These are phyloP conservation scores for Poecilia picta DNA, from an alignment of 2,797 vertebrate genomes.

Conservation along the genomic window DNA sequence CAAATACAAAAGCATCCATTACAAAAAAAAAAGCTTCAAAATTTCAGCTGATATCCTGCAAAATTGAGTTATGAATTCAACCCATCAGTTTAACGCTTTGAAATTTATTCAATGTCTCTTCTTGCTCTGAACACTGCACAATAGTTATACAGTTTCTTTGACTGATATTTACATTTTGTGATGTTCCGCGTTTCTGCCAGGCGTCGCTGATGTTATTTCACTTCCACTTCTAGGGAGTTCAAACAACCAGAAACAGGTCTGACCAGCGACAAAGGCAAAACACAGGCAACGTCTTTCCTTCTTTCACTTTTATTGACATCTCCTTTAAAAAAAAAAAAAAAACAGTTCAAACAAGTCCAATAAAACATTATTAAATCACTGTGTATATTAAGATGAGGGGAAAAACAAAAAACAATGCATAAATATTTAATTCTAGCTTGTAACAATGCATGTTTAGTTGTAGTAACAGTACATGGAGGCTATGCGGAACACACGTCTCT, in stretches of 20 bases:
- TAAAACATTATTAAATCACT: constrained; percentile 75
- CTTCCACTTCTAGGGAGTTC: not conserved
- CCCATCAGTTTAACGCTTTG: not conserved
- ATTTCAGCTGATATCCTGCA: not conserved
- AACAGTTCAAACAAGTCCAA: constrained; percentile 67
- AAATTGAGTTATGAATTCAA: not conserved
- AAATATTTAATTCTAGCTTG: constrained; percentile 33
- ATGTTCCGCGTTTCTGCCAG: not conserved
- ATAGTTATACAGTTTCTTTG: not conserved
- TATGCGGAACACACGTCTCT: constrained; percentile 42
- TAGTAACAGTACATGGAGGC: constrained; percentile 54
- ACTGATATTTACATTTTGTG: not conserved
- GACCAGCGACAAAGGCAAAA: constrained; percentile 25
- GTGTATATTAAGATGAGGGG: constrained; percentile 52
- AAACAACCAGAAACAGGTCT: constrained; percentile 42
- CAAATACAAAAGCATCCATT: not conserved
- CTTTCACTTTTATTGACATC: constrained; percentile 76
- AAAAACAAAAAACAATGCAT: constrained; percentile 13
- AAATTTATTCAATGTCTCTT: not conserved
- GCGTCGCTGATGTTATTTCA: not conserved
- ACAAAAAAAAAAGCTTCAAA: not conserved
- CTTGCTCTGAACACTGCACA: not conserved
- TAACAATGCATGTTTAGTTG: constrained; percentile 43
- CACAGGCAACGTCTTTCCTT: constrained; percentile 28
- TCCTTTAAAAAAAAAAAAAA: constrained; percentile 70